Conservation (phyloP, 2,888 invertebrate species). For the Cephus pygmeus region DNA sequence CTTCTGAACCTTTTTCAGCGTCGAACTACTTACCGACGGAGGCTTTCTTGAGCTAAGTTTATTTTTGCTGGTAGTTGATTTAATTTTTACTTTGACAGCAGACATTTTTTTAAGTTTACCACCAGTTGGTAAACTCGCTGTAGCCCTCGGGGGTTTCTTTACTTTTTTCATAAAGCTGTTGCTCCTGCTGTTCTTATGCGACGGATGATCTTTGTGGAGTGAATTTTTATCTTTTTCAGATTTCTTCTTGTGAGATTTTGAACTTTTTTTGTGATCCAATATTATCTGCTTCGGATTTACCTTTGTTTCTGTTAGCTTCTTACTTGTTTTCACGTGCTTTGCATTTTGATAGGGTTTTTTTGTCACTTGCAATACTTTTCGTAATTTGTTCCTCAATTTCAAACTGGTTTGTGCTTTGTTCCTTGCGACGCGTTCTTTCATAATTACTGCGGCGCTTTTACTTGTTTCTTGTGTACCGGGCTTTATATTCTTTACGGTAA, state of each 20-base stretch:
- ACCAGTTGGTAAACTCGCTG: neutral
- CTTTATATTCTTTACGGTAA: neutral
- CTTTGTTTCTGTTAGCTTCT: slow-evolving; percentile 11
- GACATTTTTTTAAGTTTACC: neutral
- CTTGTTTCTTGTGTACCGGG: neutral
- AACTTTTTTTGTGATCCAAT: neutral
- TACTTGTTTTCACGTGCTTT: neutral
- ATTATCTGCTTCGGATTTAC: neutral
- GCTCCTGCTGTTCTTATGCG: neutral
- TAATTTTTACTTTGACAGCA: neutral
- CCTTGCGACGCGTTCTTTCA: neutral
- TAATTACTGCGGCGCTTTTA: neutral
- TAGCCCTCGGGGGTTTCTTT: neutral
- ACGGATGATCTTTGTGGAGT: neutral
- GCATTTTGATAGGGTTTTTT: neutral
- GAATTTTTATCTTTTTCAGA: neutral
- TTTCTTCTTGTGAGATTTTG: neutral
- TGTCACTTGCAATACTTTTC: neutral
- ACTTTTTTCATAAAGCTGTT: neutral
- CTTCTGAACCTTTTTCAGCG: neutral
- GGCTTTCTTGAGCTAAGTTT: neutral
- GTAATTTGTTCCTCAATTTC: neutral
- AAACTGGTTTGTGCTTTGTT: neutral
- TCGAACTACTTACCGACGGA: neutral
- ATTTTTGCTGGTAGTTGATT: neutral